These are phyloP conservation scores for Apodemia mormo DNA, from an alignment of 2,888 invertebrate species.

Conservation along the genomic window DNA sequence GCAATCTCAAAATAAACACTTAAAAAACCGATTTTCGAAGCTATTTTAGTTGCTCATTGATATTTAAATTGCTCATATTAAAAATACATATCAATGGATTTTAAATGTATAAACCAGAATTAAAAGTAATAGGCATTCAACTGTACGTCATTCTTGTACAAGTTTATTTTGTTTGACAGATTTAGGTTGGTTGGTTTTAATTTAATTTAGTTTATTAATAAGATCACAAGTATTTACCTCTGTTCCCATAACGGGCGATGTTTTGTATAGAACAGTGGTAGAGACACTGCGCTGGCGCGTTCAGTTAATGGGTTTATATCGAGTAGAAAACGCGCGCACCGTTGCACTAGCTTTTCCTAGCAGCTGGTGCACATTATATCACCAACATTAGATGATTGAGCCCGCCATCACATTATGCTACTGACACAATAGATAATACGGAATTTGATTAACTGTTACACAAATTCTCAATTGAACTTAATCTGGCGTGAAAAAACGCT, in stretches of 20 bases:
- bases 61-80: too few relatives aligned
- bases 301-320: constrained; percentile 61
- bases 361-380: constrained; percentile 50
- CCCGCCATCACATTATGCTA: constrained; percentile 27
- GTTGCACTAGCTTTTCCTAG: constrained; percentile 39
- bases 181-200: too few relatives aligned
- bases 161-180: too few relatives aligned
- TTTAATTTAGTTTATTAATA: neutral
- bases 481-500: neutral
- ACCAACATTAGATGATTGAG: constrained; percentile 37
- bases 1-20: too few relatives aligned
- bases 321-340: constrained; percentile 47
- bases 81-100: too few relatives aligned
- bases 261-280: constrained; percentile 57
- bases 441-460: constrained; percentile 30
- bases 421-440: constrained; percentile 33
- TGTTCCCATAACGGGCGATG: constrained; percentile 64
- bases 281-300: constrained; percentile 61
- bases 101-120: too few relatives aligned
- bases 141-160: too few relatives aligned
- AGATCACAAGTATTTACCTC: constrained; percentile 54
- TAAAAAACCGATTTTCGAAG: too few relatives aligned
- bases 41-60: too few relatives aligned
- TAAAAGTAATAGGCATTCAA: too few relatives aligned
- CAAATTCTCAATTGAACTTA: constrained; percentile 25